Conservation (phyloP, 2,888 invertebrate genomes). For the Cephus pulcher region DNA sequence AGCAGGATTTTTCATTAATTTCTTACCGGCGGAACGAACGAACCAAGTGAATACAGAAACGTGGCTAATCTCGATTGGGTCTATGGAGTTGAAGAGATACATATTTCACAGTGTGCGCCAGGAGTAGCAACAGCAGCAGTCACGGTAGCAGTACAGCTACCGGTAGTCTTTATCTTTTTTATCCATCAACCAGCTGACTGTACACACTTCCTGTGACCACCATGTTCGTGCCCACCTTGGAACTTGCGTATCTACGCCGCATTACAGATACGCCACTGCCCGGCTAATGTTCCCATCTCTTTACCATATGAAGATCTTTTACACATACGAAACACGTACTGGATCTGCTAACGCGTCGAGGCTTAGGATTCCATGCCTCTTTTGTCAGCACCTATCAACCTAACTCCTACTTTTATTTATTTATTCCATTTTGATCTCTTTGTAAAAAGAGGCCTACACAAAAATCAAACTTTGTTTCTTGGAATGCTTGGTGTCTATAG, state of each 20-base stretch:
- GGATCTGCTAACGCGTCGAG: background rate
- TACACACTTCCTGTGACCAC: constrained; percentile 8
- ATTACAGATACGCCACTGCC: background rate
- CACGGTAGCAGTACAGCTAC: background rate
- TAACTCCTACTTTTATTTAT: background rate
- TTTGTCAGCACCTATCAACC: background rate
- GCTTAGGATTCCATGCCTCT: background rate
- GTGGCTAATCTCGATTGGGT: background rate
- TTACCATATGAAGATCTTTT: background rate
- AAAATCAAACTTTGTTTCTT: background rate
- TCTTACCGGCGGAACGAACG: background rate
- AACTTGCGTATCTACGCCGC: background rate
- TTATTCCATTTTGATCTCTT: background rate
- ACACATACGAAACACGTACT: background rate
- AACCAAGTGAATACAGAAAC: background rate
- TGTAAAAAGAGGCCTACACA: background rate
- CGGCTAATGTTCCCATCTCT: background rate
- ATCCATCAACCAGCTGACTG: constrained; percentile 10
- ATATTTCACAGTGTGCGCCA: background rate
- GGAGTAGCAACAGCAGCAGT: background rate
- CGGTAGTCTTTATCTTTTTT: constrained; percentile 8
- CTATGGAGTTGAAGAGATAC: background rate
- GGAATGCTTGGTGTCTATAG: background rate
- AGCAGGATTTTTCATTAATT: background rate
- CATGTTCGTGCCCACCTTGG: background rate